Evolutionary conservation across 2,797 vertebrate species (phyloP).

Genomic region (Sebastes itinus): DNA sequence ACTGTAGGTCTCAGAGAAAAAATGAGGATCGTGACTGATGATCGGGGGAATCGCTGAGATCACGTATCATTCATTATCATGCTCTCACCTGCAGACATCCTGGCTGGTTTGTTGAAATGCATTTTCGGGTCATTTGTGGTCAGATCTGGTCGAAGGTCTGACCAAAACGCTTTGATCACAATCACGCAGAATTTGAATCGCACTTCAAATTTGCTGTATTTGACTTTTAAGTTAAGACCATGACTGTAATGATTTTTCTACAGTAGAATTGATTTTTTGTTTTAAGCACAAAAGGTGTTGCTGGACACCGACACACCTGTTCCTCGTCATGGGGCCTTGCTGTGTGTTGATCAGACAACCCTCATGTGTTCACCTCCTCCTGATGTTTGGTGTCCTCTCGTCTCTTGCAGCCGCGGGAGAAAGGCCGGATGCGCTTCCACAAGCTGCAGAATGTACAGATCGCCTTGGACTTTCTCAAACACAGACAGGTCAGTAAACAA

Average conservation of each 20-base stretch:
- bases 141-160: slow-evolving; percentile 10
- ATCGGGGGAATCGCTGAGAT: neutral
- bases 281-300: slow-evolving; percentile 1
- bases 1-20: neutral
- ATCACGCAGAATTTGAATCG: slow-evolving; percentile 51
- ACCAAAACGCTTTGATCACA: slow-evolving; percentile 31
- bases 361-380: neutral
- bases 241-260: slow-evolving; percentile 29
- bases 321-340: slow-evolving; percentile 43
- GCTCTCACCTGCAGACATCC: slow-evolving; percentile 59
- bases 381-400: slow-evolving; percentile 25
- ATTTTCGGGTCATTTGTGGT: slow-evolving; percentile 31
- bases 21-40: neutral
- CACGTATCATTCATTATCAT: slow-evolving; percentile 50
- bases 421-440: slow-evolving; percentile 97
- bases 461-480: slow-evolving; percentile 95
- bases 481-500: slow-evolving; percentile 86
- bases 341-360: neutral
- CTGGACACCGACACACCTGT: slow-evolving; percentile 20
- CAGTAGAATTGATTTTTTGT: slow-evolving; percentile 4
- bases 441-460: slow-evolving; percentile 98
- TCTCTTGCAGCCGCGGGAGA: slow-evolving; percentile 83
- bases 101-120: slow-evolving; percentile 48
- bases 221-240: slow-evolving; percentile 12
- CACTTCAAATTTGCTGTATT: slow-evolving; percentile 60